These are phyloP conservation scores for Colaptes auratus DNA, from an alignment of 2,113 vertebrate species.

Conservation along the genomic window DNA sequence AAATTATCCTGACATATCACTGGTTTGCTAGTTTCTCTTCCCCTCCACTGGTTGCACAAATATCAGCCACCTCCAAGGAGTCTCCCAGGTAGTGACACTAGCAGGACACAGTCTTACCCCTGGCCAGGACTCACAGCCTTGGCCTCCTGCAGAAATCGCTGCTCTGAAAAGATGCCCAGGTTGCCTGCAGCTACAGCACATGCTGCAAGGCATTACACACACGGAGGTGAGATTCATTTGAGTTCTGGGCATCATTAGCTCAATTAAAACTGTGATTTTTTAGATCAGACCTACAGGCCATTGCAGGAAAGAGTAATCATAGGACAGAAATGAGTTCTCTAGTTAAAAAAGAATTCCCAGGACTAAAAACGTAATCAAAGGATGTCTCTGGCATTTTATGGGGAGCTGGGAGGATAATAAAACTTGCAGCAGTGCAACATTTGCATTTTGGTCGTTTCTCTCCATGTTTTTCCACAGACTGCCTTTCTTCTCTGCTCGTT, in stretches of 20 bases:
- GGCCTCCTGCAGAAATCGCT: background rate
- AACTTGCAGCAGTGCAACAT: constrained; percentile 60
- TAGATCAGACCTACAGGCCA: constrained; percentile 64
- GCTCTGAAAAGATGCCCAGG: background rate
- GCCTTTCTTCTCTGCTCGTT: constrained; percentile 44
- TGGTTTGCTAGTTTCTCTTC: background rate
- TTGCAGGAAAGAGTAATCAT: constrained; percentile 42
- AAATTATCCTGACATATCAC: background rate
- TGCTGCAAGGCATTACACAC: constrained; percentile 27
- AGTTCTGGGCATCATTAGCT: constrained; percentile 65
- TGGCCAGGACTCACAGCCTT: background rate
- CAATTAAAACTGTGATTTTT: constrained; percentile 65
- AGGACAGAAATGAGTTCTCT: constrained; percentile 50
- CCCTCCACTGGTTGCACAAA: background rate
- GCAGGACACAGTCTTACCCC: background rate
- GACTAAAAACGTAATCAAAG: constrained; percentile 72
- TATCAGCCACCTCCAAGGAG: background rate
- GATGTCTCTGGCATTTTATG: constrained; percentile 61
- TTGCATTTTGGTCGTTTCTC: constrained; percentile 58
- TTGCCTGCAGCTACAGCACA: background rate
- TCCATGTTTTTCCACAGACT: constrained; percentile 52
- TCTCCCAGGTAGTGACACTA: background rate
- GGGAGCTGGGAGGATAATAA: constrained; percentile 69
- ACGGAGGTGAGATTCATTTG: constrained; percentile 53
- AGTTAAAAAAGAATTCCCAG: constrained; percentile 70